Evolutionary conservation across 2,797 vertebrate genomes (phyloP).

Genomic region (Poecilia velifera): DNA sequence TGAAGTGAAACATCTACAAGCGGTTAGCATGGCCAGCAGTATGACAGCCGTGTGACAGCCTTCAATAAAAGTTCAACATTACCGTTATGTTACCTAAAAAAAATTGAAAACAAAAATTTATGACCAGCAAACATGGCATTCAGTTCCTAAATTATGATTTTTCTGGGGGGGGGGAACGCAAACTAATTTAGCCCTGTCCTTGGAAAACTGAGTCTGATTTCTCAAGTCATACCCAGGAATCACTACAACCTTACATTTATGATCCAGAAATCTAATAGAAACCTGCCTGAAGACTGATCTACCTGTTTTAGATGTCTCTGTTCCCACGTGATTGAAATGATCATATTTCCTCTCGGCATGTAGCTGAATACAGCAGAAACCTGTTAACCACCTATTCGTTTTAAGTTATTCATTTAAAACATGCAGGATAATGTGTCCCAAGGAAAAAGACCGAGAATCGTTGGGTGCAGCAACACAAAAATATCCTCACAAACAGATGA

Average conservation of each 20-base stretch:
- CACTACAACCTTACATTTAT: neutral
- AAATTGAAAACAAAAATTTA: neutral
- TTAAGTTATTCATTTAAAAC: neutral
- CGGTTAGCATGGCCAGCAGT: neutral
- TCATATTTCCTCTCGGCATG: neutral
- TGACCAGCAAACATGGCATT: neutral
- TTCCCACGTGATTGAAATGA: neutral
- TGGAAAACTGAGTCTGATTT: neutral
- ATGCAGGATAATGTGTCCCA: neutral
- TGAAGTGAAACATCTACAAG: slow-evolving; percentile 37
- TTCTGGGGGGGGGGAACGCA: neutral
- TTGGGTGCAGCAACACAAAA: neutral
- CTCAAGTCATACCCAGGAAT: neutral
- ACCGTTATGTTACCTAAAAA: neutral
- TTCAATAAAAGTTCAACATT: neutral
- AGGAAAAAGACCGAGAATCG: neutral
- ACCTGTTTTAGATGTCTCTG: neutral
- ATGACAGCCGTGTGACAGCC: neutral
- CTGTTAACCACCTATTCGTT: neutral
- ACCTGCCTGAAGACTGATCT: neutral
- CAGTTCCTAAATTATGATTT: neutral
- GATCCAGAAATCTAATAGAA: neutral
- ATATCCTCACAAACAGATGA: neutral
- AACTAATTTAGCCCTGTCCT: neutral
- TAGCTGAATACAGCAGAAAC: neutral